Conservation (phyloP, 2,797 vertebrate genomes). For the Chaenodraco wilsoni region DNA sequence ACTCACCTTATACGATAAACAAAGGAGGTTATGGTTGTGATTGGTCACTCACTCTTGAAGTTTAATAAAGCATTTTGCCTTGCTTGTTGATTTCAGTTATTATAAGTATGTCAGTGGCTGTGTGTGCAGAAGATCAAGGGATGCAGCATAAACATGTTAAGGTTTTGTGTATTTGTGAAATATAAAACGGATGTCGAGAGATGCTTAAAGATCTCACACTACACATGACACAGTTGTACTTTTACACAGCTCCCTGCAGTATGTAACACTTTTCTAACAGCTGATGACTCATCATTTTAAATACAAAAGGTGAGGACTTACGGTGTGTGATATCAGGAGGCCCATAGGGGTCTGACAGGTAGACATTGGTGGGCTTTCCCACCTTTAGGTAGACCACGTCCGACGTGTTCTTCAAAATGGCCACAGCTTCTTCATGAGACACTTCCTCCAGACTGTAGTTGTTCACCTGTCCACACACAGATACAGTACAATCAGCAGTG, state of each 20-base stretch:
- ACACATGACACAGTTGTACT: not conserved
- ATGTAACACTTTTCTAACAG: not conserved
- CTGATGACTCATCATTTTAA: not conserved
- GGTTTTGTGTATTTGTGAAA: not conserved
- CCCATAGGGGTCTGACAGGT: constrained; percentile 95
- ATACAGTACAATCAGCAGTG: constrained; percentile 8
- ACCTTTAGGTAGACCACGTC: constrained; percentile 97
- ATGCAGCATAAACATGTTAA: constrained; percentile 3
- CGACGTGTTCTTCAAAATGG: constrained; percentile 95
- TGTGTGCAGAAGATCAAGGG: not conserved
- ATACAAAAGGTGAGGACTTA: constrained; percentile 81
- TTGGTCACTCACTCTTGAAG: not conserved
- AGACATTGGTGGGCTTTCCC: constrained; percentile 95
- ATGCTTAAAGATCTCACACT: not conserved
- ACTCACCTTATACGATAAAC: not conserved
- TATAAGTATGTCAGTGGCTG: not conserved
- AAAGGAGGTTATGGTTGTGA: not conserved
- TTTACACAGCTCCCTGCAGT: not conserved
- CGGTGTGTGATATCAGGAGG: constrained; percentile 96
- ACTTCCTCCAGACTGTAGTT: constrained; percentile 98
- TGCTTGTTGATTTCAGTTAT: not conserved
- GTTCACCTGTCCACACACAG: constrained; percentile 87
- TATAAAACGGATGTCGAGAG: not conserved
- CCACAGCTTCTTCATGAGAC: constrained; percentile 96
- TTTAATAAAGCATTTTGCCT: not conserved